Conservation (phyloP, 2,113 vertebrate genomes). For the Clupea harengus region DNA sequence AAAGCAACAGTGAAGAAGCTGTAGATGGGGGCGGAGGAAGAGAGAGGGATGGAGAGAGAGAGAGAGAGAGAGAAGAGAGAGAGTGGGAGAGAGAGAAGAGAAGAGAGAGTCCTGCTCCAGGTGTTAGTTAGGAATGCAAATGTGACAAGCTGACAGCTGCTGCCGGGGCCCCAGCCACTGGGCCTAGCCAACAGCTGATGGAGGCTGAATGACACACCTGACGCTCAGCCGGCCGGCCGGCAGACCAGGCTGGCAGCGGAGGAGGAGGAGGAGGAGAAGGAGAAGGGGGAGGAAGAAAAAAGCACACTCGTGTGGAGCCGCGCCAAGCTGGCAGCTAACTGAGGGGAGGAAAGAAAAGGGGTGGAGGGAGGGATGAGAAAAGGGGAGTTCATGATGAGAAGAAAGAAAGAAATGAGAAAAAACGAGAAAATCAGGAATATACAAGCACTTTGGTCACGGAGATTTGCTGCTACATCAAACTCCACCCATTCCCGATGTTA, state of each 20-base stretch:
- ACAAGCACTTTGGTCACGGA: background rate
- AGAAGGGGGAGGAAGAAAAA: too few relatives aligned
- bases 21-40: background rate
- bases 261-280: too few relatives aligned
- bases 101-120: conserved; percentile 17
- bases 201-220: conserved; percentile 6
- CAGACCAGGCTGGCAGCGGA: background rate
- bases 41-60: background rate
- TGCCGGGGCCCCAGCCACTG: conserved; percentile 7
- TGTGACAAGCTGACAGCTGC: conserved; percentile 38
- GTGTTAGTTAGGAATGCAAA: conserved; percentile 44
- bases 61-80: background rate
- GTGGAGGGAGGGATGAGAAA: background rate
- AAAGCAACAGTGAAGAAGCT: background rate
- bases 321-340: background rate
- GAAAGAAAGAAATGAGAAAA: background rate
- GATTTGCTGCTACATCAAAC: background rate
- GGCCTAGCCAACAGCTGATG: conserved; percentile 25
- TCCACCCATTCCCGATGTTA: background rate
- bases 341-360: background rate
- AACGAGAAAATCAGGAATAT: background rate
- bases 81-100: background rate
- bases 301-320: background rate
- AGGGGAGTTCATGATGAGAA: background rate
- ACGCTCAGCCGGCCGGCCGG: background rate